Evolutionary conservation across 2,113 vertebrate genomes (phyloP).

Genomic region (Coregonus clupeaformis): DNA sequence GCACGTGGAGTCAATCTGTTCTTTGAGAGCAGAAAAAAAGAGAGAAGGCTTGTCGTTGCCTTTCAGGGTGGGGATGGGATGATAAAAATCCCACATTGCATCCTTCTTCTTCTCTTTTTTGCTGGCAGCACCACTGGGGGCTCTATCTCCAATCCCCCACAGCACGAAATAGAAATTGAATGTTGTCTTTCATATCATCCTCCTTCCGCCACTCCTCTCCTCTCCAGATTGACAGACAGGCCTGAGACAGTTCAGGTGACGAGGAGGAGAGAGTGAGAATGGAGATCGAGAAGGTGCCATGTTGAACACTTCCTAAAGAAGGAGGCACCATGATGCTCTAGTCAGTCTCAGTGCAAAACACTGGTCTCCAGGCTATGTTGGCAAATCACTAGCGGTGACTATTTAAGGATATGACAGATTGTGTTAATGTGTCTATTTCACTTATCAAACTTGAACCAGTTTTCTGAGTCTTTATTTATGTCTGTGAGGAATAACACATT

Average conservation of each 20-base stretch:
- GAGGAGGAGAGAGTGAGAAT: slow-evolving; percentile 63
- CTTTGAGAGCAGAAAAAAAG: slow-evolving; percentile 43
- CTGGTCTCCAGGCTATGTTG: slow-evolving; percentile 1
- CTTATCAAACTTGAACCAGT: slow-evolving; percentile 45
- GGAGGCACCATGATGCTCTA: slow-evolving; percentile 26
- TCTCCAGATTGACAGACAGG: slow-evolving; percentile 55
- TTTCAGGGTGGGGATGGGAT: slow-evolving; percentile 29
- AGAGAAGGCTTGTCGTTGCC: slow-evolving; percentile 15
- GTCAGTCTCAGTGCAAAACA: too few relatives aligned
- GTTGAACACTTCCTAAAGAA: slow-evolving; percentile 61
- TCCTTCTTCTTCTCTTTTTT: slow-evolving; percentile 26
- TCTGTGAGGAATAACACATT: slow-evolving; percentile 47
- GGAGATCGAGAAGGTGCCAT: slow-evolving; percentile 56
- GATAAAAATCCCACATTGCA: slow-evolving; percentile 31
- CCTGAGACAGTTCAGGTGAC: slow-evolving; percentile 60
- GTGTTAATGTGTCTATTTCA: slow-evolving; percentile 59
- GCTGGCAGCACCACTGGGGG: slow-evolving; percentile 29
- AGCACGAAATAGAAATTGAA: slow-evolving; percentile 15
- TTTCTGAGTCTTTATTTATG: slow-evolving; percentile 54
- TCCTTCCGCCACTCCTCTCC: neutral
- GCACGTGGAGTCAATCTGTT: slow-evolving; percentile 60
- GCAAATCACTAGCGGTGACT: slow-evolving; percentile 12
- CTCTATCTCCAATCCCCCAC: slow-evolving; percentile 37
- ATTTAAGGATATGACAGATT: slow-evolving; percentile 61
- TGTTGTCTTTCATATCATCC: slow-evolving; percentile 50